phyloP scores from a whole-genome alignment of 2,797 vertebrate species.

The Sciurus vulgaris region DNA sequence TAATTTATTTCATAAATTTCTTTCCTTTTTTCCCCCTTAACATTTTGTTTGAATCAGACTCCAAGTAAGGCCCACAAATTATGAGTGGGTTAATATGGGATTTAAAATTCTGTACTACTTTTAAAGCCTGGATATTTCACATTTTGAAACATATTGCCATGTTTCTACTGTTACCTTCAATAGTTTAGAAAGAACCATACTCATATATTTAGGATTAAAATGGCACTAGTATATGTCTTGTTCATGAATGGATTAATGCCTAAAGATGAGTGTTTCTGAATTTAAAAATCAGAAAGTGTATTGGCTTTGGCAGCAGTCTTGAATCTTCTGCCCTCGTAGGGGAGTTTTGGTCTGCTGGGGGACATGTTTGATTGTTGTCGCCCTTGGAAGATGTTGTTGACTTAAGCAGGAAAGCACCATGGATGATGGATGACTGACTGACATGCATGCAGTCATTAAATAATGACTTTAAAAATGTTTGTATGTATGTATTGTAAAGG shows the following conservation, averaged over 20 bases:
- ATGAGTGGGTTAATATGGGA: neutral
- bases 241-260: neutral
- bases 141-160: slow-evolving; percentile 37
- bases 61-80: neutral
- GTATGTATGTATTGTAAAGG: no score
- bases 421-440: neutral
- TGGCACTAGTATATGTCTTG: neutral
- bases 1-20: neutral
- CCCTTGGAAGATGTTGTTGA: neutral
- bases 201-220: slow-evolving; percentile 21
- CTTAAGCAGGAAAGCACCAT: neutral
- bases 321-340: neutral
- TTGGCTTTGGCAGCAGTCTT: neutral
- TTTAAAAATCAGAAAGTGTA: neutral
- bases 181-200: slow-evolving; percentile 12
- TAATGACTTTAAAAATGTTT: no score
- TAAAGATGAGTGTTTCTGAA: neutral
- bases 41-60: neutral
- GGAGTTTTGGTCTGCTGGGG: neutral
- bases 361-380: neutral
- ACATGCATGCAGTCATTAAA: no score
- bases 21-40: neutral
- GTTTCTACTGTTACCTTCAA: neutral
- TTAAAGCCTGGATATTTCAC: neutral
- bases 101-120: neutral